A percentile compares a stretch with the other conserved stretches of the same genome.
Evolutionary conservation across 2,113 vertebrate species (phyloP).

Genomic region (Gambusia holbrooki): DNA sequence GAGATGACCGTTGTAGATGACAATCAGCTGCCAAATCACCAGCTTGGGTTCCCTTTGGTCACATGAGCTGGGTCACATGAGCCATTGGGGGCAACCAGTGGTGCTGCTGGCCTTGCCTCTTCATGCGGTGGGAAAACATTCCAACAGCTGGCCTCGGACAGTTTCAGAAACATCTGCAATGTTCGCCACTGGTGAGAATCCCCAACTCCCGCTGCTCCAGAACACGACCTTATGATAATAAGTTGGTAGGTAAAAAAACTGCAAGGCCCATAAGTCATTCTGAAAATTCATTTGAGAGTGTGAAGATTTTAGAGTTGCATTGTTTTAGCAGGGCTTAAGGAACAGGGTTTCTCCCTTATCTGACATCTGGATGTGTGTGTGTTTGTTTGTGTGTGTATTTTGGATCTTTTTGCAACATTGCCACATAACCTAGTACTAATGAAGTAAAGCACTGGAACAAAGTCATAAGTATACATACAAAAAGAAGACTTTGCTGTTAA

Average conservation of each 20-base stretch:
- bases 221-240: conserved; percentile 68
- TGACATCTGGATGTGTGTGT: conserved; percentile 38
- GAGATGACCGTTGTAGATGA: conserved; percentile 54
- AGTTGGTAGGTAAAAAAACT: conserved; percentile 35
- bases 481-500: too few species aligned
- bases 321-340: conserved; percentile 41
- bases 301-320: conserved; percentile 14
- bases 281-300: conserved; percentile 24
- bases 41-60: conserved; percentile 51
- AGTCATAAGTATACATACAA: too few species aligned
- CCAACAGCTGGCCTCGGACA: conserved; percentile 74
- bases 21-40: conserved; percentile 52
- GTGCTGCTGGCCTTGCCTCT: conserved; percentile 52
- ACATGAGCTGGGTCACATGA: conserved; percentile 72
- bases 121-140: conserved; percentile 80
- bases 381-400: conserved; percentile 19
- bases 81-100: conserved; percentile 62
- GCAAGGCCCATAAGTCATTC: conserved; percentile 20
- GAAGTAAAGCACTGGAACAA: too few species aligned
- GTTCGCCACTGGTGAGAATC: conserved; percentile 71
- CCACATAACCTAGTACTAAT: too few species aligned
- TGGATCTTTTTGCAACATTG: too few species aligned
- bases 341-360: conserved; percentile 52
- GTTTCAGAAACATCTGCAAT: conserved; percentile 75
- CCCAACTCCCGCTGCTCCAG: conserved; percentile 50